Evolutionary conservation across 2,888 invertebrate species (phyloP).

Genomic region (Pyrrhosoma nymphula): DNA sequence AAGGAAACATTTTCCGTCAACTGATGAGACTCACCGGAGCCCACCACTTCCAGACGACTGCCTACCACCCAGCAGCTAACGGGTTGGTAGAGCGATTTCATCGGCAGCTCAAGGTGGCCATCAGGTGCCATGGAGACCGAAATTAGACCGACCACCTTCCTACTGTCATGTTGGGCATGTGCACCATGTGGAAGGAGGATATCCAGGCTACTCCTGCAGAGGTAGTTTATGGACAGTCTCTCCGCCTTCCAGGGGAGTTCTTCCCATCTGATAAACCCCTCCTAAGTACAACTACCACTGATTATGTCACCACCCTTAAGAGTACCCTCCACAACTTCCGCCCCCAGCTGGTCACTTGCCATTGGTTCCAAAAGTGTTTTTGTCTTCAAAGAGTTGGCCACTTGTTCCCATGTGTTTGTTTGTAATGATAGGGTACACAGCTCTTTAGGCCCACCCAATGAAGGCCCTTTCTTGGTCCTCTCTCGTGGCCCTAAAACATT

Average conservation of each 20-base stretch:
- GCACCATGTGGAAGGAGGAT: background rate
- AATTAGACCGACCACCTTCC: background rate
- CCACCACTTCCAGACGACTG: background rate
- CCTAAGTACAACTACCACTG: background rate
- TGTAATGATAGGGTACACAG: background rate
- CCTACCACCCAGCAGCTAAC: background rate
- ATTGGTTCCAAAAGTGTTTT: background rate
- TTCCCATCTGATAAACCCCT: background rate
- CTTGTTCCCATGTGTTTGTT: background rate
- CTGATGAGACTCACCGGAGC: background rate
- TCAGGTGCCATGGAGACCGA: background rate
- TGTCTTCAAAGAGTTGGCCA: background rate
- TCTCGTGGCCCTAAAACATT: background rate
- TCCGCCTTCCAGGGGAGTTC: background rate
- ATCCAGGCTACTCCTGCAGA: background rate
- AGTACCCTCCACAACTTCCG: too few relatives aligned
- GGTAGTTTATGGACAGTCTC: background rate
- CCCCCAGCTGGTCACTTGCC: background rate
- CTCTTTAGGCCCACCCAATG: background rate
- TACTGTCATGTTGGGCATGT: background rate
- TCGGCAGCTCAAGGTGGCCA: background rate
- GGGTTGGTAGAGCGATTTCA: background rate
- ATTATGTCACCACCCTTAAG: background rate
- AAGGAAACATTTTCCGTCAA: background rate
- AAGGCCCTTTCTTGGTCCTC: background rate